Base-by-base conservation (phyloP, 2,888 invertebrate species). In the Sminthurides aquaticus region DNA sequence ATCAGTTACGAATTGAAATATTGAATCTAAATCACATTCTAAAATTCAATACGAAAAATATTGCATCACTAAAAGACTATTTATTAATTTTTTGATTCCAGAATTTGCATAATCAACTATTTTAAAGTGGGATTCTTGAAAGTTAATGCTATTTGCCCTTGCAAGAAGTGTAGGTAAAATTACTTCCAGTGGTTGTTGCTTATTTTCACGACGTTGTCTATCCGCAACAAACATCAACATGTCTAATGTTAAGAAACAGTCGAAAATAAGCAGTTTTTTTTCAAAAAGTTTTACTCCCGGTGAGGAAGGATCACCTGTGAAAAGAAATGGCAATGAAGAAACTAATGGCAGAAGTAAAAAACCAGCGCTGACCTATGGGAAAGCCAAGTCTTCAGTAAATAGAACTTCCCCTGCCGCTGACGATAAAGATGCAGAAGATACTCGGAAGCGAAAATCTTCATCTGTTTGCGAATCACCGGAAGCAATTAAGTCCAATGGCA, bases 181-280 rank as follows among this genome's bases (percentile, higher is more conserved):
- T n/a, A n/a, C n/a, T n/a, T n/a, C n/a, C n/a, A n/a, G n/a, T n/a
- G n/a, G n/a, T n/a, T n/a, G n/a, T n/a, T n/a, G n/a, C n/a, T n/a
- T n/a, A n/a, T n/a, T n/a, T n/a, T n/a, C n/a, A n/a, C n/a, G n/a
- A n/a, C n/a, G n/a, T n/a, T n/a, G n/a, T n/a, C n/a, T n/a, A n/a
- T n/a, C n/a, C n/a, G n/a, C n/a, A n/a, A n/a, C n/a, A n/a, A n/a
- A n/a, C n/a, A n/a, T n/a, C n/a, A n/a, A n/a, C n/a, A n/a, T n/a
- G n/a, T n/a, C n/a, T n/a, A n/a, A n/a, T n/a, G 22, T 24, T 22
- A 62, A 57, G 62, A 62, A 62, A 20, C 62, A 62, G 27, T n/a
- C 62, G 24, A 57, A 56, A 48, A 62, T 62, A 2, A 56, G 26
- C 20, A 48, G 8, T 25, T 62, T 62, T 27, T 62, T 62, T 27